Conservation (phyloP, 2,888 invertebrate genomes). For the Amphipoea lucens region DNA sequence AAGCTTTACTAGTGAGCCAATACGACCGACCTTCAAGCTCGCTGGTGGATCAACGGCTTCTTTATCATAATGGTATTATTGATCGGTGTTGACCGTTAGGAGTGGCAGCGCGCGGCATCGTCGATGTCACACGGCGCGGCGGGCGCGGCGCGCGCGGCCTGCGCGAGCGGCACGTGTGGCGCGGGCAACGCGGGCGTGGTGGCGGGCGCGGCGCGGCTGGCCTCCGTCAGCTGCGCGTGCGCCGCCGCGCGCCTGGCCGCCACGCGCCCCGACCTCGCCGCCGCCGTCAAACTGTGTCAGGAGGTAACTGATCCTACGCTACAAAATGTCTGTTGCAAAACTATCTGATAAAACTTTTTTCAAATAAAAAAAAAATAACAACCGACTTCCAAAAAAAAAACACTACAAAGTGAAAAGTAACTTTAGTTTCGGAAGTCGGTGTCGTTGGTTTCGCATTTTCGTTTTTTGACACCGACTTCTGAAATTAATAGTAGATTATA, state of each 20-base stretch:
- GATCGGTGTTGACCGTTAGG: slow-evolving; percentile 68
- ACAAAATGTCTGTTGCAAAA: neutral
- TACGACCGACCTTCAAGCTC: neutral
- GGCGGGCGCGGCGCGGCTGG: slow-evolving; percentile 85
- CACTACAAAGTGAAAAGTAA: too few relatives aligned
- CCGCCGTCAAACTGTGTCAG: slow-evolving; percentile 82
- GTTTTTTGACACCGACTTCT: too few relatives aligned
- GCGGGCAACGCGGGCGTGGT: slow-evolving; percentile 72
- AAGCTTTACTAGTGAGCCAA: neutral
- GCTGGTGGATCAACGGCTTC: slow-evolving; percentile 1
- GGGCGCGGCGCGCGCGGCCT: neutral
- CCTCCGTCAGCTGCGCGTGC: slow-evolving; percentile 87
- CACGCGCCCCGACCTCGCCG: slow-evolving; percentile 79
- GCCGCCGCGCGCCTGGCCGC: slow-evolving; percentile 85
- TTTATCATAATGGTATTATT: neutral
- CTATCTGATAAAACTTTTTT: neutral
- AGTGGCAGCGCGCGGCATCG: slow-evolving; percentile 85
- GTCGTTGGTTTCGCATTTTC: too few relatives aligned
- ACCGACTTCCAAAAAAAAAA: too few relatives aligned
- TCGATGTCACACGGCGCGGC: slow-evolving; percentile 74
- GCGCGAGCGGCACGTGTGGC: slow-evolving; percentile 23
- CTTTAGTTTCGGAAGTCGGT: too few relatives aligned
- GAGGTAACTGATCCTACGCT: slow-evolving; percentile 72
- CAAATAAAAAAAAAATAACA: too few relatives aligned
- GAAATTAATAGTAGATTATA: too few relatives aligned